phyloP scores from a whole-genome alignment of 2,888 invertebrate species.

The Spilarctia lutea region DNA sequence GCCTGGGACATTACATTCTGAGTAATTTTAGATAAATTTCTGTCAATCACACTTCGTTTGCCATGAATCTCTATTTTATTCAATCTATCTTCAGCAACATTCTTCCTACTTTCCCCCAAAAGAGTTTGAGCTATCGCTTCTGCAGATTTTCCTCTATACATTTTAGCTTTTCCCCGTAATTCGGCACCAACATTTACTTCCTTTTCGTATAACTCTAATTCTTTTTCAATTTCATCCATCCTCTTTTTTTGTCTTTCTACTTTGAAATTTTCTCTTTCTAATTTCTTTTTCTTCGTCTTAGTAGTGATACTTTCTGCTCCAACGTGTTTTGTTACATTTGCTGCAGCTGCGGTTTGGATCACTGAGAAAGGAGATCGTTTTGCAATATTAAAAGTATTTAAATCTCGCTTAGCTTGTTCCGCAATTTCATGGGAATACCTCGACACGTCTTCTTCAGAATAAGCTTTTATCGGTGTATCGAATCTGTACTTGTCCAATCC shows the following conservation, averaged over 20 bases:
- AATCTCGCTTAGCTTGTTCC: conserved; percentile 89
- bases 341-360: conserved; percentile 87
- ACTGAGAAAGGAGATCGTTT: conserved; percentile 88
- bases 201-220: conserved; percentile 74
- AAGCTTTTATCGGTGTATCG: conserved; percentile 88
- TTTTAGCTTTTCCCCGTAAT: conserved; percentile 83
- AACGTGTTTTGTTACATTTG: conserved; percentile 88
- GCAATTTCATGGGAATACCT: conserved; percentile 89
- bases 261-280: conserved; percentile 72
- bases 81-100: conserved; percentile 79
- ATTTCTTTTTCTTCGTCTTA: conserved; percentile 81
- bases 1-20: conserved; percentile 61
- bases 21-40: conserved; percentile 58
- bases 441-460: conserved; percentile 89
- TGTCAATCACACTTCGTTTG: conserved; percentile 59
- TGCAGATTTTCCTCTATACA: conserved; percentile 92
- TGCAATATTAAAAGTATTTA: conserved; percentile 86
- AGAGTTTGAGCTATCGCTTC: conserved; percentile 90
- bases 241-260: conserved; percentile 80
- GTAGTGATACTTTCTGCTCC: conserved; percentile 82
- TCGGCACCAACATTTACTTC: conserved; percentile 82
- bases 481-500: conserved; percentile 89
- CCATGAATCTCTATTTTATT: conserved; percentile 65
- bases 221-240: conserved; percentile 76
- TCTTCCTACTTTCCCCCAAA: conserved; percentile 86